These are phyloP conservation scores for Cerastis leucographa DNA, from an alignment of 2,888 invertebrate species.

Conservation along the genomic window DNA sequence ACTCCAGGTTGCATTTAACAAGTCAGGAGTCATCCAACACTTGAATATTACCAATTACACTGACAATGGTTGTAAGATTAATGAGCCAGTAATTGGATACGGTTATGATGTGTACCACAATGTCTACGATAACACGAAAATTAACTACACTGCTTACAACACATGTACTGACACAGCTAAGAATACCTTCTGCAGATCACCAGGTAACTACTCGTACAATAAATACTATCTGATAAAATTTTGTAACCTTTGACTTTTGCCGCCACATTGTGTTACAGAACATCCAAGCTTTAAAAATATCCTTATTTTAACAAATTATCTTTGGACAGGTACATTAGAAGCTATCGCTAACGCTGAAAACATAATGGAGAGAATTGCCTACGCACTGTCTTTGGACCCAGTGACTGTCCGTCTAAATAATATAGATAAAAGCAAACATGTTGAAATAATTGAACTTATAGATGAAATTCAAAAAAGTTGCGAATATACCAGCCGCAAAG, in stretches of 20 bases:
- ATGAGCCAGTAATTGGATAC: slow-evolving; percentile 71
- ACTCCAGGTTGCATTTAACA: slow-evolving; percentile 77
- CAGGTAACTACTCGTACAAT: slow-evolving; percentile 77
- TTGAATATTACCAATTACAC: slow-evolving; percentile 85
- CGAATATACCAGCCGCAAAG: slow-evolving; percentile 87
- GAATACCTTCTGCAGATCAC: slow-evolving; percentile 79
- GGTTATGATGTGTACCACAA: slow-evolving; percentile 68
- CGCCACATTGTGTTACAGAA: no score
- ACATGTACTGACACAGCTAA: slow-evolving; percentile 78
- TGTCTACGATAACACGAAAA: slow-evolving; percentile 75
- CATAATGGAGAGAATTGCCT: slow-evolving; percentile 92
- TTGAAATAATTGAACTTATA: slow-evolving; percentile 83
- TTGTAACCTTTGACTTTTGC: no score
- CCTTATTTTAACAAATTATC: not conserved
- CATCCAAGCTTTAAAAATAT: not conserved
- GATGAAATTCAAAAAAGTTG: slow-evolving; percentile 87
- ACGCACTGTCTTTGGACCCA: slow-evolving; percentile 89
- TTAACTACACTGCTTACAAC: slow-evolving; percentile 73
- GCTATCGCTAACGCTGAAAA: slow-evolving; percentile 65
- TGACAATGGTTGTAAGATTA: slow-evolving; percentile 85
- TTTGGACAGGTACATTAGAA: slow-evolving; percentile 86
- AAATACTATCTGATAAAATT: no score
- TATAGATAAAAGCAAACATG: slow-evolving; percentile 74
- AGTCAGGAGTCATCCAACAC: slow-evolving; percentile 87
- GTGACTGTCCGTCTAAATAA: slow-evolving; percentile 89